These are phyloP conservation scores for Pyrgus malvae DNA, from an alignment of 2,888 invertebrate species.

Conservation along the genomic window DNA sequence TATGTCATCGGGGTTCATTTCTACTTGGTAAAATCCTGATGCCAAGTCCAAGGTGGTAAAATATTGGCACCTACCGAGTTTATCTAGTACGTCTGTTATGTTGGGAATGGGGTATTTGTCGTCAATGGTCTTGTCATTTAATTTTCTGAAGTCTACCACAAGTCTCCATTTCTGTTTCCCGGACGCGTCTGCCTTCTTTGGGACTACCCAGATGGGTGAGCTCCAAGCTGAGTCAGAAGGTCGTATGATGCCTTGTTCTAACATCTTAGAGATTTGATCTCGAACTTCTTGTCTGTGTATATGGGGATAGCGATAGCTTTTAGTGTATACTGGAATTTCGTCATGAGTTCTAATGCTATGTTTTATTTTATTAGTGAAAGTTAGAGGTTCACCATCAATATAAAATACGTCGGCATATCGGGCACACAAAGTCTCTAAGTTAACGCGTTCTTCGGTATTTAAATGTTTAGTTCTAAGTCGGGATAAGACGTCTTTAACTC, in stretches of 20 bases:
- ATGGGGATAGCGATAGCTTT: constrained; percentile 32
- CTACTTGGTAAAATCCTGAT: constrained; percentile 31
- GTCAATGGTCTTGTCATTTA: constrained; percentile 38
- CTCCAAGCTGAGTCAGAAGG: constrained; percentile 43
- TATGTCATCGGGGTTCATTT: constrained; percentile 32
- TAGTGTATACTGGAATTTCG: constrained; percentile 31
- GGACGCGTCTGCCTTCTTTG: constrained; percentile 42
- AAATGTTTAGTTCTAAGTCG: constrained; percentile 41
- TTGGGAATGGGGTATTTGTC: constrained; percentile 39
- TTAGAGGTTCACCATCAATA: constrained; percentile 12
- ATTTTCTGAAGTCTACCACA: constrained; percentile 35
- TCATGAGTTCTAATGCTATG: constrained; percentile 24
- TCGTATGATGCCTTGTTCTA: constrained; percentile 41
- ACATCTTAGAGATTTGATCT: constrained; percentile 33
- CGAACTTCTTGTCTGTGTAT: constrained; percentile 31
- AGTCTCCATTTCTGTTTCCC: constrained; percentile 35
- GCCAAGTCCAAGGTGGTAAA: constrained; percentile 34
- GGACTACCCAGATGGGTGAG: constrained; percentile 47
- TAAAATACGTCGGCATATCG: constrained; percentile 21
- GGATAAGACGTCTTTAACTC: constrained; percentile 29
- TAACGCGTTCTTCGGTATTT: constrained; percentile 38
- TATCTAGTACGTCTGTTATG: constrained; percentile 37
- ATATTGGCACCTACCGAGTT: constrained; percentile 32
- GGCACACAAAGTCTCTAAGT: constrained; percentile 28
- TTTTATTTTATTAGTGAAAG: constrained; percentile 16